A percentile compares a stretch with the other conserved stretches of the same genome.
phyloP scores from a whole-genome alignment of 2,797 vertebrate species.

The Enteromius paludinosus region DNA sequence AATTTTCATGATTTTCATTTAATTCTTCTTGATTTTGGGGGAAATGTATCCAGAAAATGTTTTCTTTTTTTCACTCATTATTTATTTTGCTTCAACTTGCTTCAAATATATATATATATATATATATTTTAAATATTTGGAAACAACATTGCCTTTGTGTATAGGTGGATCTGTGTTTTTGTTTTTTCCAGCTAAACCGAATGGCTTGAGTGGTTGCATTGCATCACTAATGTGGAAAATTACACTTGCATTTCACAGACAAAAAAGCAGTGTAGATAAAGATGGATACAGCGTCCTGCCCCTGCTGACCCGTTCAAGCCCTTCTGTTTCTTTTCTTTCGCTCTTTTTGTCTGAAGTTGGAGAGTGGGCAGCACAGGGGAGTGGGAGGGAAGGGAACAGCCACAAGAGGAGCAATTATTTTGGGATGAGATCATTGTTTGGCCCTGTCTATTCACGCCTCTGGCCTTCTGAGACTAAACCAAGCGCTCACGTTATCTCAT shows the following conservation, averaged over 20 bases:
- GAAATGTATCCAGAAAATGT: background rate
- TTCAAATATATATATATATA: too few species aligned
- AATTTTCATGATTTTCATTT: background rate
- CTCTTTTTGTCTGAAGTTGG: constrained; percentile 71
- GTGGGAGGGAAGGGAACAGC: constrained; percentile 67
- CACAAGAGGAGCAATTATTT: constrained; percentile 85
- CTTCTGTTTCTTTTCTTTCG: constrained; percentile 66
- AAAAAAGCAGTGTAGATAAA: constrained; percentile 1
- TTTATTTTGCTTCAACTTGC: background rate
- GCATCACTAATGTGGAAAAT: constrained; percentile 24
- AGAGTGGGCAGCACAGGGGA: constrained; percentile 68
- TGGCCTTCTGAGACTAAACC: constrained; percentile 76
- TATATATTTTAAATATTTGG: too few species aligned
- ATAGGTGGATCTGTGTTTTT: background rate
- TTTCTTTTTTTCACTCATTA: background rate
- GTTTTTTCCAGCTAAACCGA: constrained; percentile 13
- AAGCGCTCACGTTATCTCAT: constrained; percentile 77
- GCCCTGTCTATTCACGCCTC: constrained; percentile 82
- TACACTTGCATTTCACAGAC: background rate
- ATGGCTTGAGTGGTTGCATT: background rate
- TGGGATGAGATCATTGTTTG: constrained; percentile 85
- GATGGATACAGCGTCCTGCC: constrained; percentile 62
- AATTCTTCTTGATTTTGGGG: background rate
- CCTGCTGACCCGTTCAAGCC: constrained; percentile 59
- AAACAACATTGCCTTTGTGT: background rate